Base-by-base conservation (phyloP, 2,797 vertebrate genomes). In the Falco cherrug region DNA sequence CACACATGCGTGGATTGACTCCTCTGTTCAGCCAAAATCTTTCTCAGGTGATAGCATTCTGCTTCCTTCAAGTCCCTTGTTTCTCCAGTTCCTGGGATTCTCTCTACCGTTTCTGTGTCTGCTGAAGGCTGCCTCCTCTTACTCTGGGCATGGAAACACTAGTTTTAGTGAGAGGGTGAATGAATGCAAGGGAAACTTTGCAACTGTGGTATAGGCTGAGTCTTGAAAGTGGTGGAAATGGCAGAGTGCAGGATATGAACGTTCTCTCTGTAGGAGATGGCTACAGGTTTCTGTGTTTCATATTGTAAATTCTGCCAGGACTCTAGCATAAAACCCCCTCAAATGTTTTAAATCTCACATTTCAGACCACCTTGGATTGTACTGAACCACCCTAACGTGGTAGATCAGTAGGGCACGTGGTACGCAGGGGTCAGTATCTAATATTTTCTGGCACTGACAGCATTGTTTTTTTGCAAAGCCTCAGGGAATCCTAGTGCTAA, bases 131-230 rank as follows among this genome's bases (percentile, higher is more conserved):
- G 8, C 16, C 39, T 80, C 29, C 35, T 77, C 50, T 82, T 29
- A 8, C 53, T 43, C 57, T 17, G 53, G 4, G 1, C 14, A 17
- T 41, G 45, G 56, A 35, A 48, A n/a, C 63, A 3, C 16, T 22
- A 21, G 33, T 70, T 89, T 87, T 28, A 41, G 20, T 1, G 3
- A 43, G 33, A 69, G 29, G 10, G 21, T 0, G 0, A 54, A 35
- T 43, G 18, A 48, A 22, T 4, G 19, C 2, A 24, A 45, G n/a
- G 17, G 63, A 79, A 89, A 56, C 39, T 80, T 87, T 71, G 69
- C 39, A 51, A 7, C 10, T 59, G 18, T 41, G 59, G n/a, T n/a
- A 35, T 9, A 35, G 37, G 35, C 47, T 51, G 84, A 51, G 29
- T 54, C 69, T 76, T 35, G 11, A 16, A 82, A 47, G 60, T 14